Percentiles rank a stretch among this genome's conserved stretches.
Evolutionary conservation across 2,113 vertebrate genomes (phyloP).

Genomic region (Lamprotornis superbus): DNA sequence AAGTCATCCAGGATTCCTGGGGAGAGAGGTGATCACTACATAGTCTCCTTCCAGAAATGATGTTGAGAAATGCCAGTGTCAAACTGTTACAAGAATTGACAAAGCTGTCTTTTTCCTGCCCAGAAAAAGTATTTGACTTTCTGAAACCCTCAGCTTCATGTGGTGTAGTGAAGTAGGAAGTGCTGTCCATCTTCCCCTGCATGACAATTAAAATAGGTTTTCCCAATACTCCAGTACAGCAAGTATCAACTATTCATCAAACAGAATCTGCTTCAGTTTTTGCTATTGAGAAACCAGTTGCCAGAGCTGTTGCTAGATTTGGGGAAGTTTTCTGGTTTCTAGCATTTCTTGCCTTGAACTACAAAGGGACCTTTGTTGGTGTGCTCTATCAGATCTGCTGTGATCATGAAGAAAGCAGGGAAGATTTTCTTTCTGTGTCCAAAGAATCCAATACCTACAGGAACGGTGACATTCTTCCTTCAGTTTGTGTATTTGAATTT

Average conservation of each 20-base stretch:
- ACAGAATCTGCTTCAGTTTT: background rate
- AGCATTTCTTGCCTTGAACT: background rate
- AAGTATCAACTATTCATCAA: background rate
- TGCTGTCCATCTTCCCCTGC: background rate
- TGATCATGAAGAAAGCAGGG: background rate
- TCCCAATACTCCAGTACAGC: background rate
- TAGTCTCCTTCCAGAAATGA: background rate
- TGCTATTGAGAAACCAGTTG: background rate
- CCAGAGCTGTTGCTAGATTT: background rate
- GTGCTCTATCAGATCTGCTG: background rate
- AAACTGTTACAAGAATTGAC: background rate
- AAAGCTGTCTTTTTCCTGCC: background rate
- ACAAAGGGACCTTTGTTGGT: background rate
- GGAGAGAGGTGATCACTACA: background rate
- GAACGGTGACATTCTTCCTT: rapidly evolving
- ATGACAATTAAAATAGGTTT: background rate
- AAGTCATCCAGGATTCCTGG: background rate
- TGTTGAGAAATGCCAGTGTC: background rate
- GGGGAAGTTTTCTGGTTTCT: background rate
- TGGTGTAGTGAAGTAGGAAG: background rate
- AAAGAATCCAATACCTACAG: background rate
- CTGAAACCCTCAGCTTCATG: background rate
- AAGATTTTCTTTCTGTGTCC: background rate
- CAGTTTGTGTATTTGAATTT: background rate
- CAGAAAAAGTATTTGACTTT: background rate